Evolutionary conservation across 2,797 vertebrate genomes (phyloP).

Genomic region (Poecilia velifera): DNA sequence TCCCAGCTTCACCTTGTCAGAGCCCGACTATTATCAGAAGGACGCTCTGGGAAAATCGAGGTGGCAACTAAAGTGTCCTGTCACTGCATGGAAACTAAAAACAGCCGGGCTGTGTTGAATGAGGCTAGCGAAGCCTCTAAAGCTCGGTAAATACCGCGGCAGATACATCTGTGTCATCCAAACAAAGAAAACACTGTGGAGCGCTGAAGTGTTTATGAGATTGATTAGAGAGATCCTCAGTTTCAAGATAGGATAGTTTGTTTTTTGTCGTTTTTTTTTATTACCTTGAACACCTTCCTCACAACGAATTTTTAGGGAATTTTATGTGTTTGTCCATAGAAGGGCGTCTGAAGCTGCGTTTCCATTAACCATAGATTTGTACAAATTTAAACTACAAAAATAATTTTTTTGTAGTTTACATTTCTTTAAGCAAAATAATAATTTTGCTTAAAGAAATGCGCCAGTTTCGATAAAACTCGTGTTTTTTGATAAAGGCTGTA

Average conservation of each 20-base stretch:
- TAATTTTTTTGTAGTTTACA: too few relatives aligned
- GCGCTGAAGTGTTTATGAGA: not conserved
- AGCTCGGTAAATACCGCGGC: not conserved
- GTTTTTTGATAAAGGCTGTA: too few relatives aligned
- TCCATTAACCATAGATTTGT: not conserved
- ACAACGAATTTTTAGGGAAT: not conserved
- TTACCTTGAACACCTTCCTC: not conserved
- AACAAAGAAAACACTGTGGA: not conserved
- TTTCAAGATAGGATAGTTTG: not conserved
- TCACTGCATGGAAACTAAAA: not conserved
- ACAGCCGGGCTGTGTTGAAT: not conserved
- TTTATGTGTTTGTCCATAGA: not conserved
- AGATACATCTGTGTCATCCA: constrained; percentile 1
- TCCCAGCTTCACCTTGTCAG: constrained; percentile 24
- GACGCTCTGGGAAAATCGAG: constrained; percentile 4
- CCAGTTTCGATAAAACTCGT: too few relatives aligned
- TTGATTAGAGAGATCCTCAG: not conserved
- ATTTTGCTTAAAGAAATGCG: too few relatives aligned
- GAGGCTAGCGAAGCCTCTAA: not conserved
- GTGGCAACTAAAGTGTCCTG: not conserved
- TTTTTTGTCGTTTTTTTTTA: not conserved
- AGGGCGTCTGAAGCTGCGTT: not conserved
- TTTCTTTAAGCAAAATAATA: too few relatives aligned
- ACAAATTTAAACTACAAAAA: too few relatives aligned
- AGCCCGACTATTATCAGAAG: constrained; percentile 27